Conservation (phyloP, 2,113 vertebrate genomes). For the Misgurnus anguillicaudatus region DNA sequence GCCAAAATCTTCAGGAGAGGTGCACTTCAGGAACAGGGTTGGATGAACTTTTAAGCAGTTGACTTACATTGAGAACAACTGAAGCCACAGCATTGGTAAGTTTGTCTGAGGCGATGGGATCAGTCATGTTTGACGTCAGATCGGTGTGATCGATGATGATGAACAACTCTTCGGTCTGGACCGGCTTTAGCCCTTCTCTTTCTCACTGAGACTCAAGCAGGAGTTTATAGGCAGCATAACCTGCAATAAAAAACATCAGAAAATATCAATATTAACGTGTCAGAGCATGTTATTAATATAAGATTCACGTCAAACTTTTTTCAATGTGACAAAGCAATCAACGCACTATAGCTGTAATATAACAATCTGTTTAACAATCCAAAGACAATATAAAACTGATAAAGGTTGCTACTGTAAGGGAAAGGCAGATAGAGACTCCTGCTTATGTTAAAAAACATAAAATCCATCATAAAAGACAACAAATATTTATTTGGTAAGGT, state of each 20-base stretch:
- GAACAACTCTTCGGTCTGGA: constrained; percentile 40
- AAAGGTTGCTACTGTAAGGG: constrained; percentile 11
- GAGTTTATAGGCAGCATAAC: constrained; percentile 80
- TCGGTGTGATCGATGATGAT: constrained; percentile 25
- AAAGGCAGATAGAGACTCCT: neutral
- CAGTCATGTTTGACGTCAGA: constrained; percentile 65
- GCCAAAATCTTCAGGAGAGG: too few species aligned
- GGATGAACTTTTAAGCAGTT: neutral
- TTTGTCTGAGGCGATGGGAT: constrained; percentile 58
- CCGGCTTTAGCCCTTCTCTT: constrained; percentile 79
- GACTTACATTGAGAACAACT: constrained; percentile 69
- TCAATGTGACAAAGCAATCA: too few species aligned
- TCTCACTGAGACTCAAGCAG: constrained; percentile 77
- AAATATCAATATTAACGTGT: neutral
- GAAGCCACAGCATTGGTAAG: constrained; percentile 62
- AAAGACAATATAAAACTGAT: neutral
- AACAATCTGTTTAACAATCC: too few species aligned
- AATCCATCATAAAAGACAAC: neutral
- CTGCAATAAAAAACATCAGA: constrained; percentile 55
- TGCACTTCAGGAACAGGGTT: too few species aligned
- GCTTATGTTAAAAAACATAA: neutral
- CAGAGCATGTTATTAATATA: too few species aligned
- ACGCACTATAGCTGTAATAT: too few species aligned
- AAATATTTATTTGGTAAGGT: neutral
- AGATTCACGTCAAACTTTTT: too few species aligned